Evolutionary conservation across 2,797 vertebrate genomes (phyloP).

Genomic region (Apodemus agrarius): DNA sequence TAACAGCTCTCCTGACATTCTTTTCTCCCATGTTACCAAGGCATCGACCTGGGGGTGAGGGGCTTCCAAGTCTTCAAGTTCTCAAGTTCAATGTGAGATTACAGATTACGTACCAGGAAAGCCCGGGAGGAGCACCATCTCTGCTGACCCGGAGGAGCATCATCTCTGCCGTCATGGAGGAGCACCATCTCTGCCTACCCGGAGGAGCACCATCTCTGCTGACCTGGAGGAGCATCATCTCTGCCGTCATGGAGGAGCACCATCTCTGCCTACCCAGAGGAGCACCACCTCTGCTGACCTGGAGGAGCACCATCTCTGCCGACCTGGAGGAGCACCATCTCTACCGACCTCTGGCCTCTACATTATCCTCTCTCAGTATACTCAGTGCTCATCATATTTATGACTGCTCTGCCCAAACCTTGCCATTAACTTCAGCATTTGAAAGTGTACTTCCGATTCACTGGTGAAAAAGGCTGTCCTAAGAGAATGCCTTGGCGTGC

Average conservation of each 20-base stretch:
- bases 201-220: not conserved
- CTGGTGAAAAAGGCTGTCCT: conserved; percentile 14
- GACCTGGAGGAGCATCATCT: not conserved
- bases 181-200: not conserved
- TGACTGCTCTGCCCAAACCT: not conserved
- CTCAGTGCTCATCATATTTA: conserved; percentile 26
- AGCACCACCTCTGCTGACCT: too few species aligned
- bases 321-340: not conserved
- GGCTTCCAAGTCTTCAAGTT: not conserved
- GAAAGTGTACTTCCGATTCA: conserved; percentile 30
- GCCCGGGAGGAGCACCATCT: not conserved
- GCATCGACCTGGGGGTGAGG: not conserved
- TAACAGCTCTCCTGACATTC: too few species aligned
- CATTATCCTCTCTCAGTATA: not conserved
- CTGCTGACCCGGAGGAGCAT: not conserved
- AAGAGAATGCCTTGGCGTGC: conserved; percentile 31
- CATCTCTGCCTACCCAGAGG: too few species aligned
- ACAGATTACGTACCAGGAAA: not conserved
- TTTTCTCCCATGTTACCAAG: not conserved
- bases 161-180: not conserved
- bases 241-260: not conserved
- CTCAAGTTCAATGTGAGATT: not conserved
- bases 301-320: not conserved
- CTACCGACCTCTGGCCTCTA: not conserved
- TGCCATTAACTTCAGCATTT: conserved; percentile 49